Evolutionary conservation across 2,113 vertebrate genomes (phyloP).

Genomic region (Tylochromis polylepis): DNA sequence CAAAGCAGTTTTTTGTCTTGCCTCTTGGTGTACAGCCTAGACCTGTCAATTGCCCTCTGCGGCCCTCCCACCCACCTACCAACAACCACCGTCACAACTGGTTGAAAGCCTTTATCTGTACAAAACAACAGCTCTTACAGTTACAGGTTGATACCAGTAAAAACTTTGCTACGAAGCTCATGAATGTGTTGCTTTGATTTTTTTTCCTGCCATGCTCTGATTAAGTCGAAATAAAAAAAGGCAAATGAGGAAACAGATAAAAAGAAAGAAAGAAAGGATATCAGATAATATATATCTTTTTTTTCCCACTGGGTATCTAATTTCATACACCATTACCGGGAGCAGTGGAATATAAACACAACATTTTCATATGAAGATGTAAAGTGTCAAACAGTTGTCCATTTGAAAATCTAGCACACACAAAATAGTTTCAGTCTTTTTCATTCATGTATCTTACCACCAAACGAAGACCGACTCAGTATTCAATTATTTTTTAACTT

Average conservation of each 20-base stretch:
- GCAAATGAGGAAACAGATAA: not conserved
- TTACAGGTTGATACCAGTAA: not conserved
- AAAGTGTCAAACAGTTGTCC: not conserved
- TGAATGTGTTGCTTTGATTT: not conserved
- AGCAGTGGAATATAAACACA: not conserved
- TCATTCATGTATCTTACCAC: not conserved
- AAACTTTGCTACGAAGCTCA: not conserved
- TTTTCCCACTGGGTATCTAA: not conserved
- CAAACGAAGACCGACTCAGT: not conserved
- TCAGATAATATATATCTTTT: not conserved
- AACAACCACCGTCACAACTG: not conserved
- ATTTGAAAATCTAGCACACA: not conserved
- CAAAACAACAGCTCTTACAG: not conserved
- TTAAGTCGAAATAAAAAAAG: not conserved
- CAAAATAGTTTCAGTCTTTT: not conserved
- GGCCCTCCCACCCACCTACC: not conserved
- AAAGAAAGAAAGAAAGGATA: not conserved
- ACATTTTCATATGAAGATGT: not conserved
- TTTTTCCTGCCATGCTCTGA: not conserved
- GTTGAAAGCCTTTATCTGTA: conserved; percentile 1
- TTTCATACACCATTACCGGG: not conserved
- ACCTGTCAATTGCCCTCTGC: conserved; percentile 27
- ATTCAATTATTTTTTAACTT: not conserved
- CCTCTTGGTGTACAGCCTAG: conserved; percentile 24
- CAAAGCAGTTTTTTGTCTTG: conserved; percentile 62